Percentiles rank a stretch among this genome's conserved stretches.
Evolutionary conservation across 2,113 vertebrate species (phyloP).

Genomic region (Tenrec ecaudatus): DNA sequence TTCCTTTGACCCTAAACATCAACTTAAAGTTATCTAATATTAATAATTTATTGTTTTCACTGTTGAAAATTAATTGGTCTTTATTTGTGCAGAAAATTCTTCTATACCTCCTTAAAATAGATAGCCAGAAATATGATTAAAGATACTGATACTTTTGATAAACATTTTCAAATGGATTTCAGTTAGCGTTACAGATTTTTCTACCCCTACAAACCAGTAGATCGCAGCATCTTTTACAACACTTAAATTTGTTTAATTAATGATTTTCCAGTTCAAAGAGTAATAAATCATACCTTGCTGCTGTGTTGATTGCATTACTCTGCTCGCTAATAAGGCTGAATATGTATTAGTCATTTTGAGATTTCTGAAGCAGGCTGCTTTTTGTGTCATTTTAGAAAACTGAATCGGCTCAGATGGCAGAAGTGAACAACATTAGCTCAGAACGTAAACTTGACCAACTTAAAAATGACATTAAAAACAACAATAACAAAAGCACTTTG

Average conservation of each 20-base stretch:
- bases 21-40: too few relatives aligned
- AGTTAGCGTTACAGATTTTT: neutral
- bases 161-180: conserved; percentile 32
- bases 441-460: neutral
- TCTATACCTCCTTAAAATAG: neutral
- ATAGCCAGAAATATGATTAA: too few relatives aligned
- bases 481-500: neutral
- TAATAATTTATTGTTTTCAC: conserved; percentile 8
- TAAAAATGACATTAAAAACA: neutral
- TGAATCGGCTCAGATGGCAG: neutral
- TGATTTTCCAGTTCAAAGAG: too few relatives aligned
- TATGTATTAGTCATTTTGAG: conserved; percentile 23
- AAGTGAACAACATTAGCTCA: neutral
- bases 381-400: neutral
- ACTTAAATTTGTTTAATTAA: conserved; percentile 16
- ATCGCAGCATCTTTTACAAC: neutral
- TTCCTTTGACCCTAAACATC: too few relatives aligned
- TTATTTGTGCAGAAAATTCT: neutral
- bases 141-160: neutral
- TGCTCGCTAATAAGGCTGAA: neutral
- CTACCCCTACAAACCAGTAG: neutral
- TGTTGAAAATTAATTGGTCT: neutral
- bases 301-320: too few relatives aligned
- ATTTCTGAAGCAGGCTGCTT: neutral
- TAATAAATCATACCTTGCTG: too few relatives aligned